These are phyloP conservation scores for Scaptomyza caliginosa DNA, from an alignment of 2,888 invertebrate species.

Conservation along the genomic window DNA sequence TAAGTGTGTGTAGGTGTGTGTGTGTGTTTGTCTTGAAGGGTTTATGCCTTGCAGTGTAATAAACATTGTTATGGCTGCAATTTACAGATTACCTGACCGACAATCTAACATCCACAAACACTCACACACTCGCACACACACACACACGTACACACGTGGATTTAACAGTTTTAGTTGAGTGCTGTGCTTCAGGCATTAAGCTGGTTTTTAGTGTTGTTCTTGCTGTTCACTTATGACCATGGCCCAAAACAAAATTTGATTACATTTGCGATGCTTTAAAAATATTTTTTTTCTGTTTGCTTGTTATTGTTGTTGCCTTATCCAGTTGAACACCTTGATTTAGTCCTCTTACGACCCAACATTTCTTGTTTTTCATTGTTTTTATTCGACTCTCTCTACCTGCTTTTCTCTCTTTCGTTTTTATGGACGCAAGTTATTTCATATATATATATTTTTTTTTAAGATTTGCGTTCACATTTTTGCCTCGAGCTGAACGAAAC, in stretches of 20 bases:
- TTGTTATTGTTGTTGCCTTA: constrained; percentile 18
- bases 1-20: background rate
- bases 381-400: background rate
- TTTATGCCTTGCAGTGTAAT: background rate
- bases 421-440: constrained; percentile 28
- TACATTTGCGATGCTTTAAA: constrained; percentile 40
- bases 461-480: constrained; percentile 33
- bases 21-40: constrained; percentile 1
- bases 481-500: constrained; percentile 16
- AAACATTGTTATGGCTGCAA: constrained; percentile 16
- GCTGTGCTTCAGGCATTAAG: constrained; percentile 2
- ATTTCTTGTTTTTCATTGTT: constrained; percentile 11
- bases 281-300: constrained; percentile 11
- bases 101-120: background rate
- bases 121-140: background rate
- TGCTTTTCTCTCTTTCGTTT: constrained; percentile 1
- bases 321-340: constrained; percentile 54
- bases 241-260: constrained; percentile 40
- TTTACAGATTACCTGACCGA: constrained; percentile 22
- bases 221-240: constrained; percentile 23
- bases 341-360: constrained; percentile 15
- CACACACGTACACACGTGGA: background rate
- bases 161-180: constrained; percentile 2
- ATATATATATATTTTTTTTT: constrained; percentile 4
- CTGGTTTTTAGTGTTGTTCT: background rate